Evolutionary conservation across 2,797 vertebrate genomes (phyloP), one percentile per base, ranked within the genome.

Genomic region (Scolopax bukidnonensis): DNA sequence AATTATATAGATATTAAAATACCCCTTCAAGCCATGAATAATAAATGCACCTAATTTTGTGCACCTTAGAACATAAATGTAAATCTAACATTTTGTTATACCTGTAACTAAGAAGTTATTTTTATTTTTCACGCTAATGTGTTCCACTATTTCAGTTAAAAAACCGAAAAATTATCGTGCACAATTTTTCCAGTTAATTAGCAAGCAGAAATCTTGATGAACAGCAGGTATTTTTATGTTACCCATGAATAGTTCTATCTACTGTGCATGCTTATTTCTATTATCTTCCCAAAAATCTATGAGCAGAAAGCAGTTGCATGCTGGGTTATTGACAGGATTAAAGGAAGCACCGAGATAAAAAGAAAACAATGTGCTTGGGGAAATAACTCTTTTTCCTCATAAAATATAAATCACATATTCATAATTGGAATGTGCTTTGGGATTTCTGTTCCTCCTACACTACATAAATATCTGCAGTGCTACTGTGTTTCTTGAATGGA

Each of bases 251-350:
- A 57, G 51, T 56, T 88, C 43, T 30, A 27, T 61, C 65, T 84
- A 76, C 32, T 0, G 0, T 57, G 40, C 33, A 45, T n/a, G 32
- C 25, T 93, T 82, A 64, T 50, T n/a, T 85, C 47, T 73, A 40
- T 63, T 81, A 67, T 71, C 81, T 85, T 93, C 82, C 45, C 18
- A 41, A 88, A 89, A 87, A 92, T 94, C 95, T 87, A 69, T 90
- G 36, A 87, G 70, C 21, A 75, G 91, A 95, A 96, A 86, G 36
- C 74, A 89, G 75, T 53, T 74, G 69, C 93, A 81, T 76, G 82
- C 74, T 69, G 85, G 63, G 89, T 95, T 96, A 91, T 89, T 91
- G 96, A 91, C 87, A 84, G 53, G 74, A 95, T 91, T 94, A 89
- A 94, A 89, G 60, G 53, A 95, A 91, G 53, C 30, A 90, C 19